These are phyloP conservation scores for Scrobipalpa atriplicella DNA, from an alignment of 2,888 invertebrate species.

Conservation along the genomic window DNA sequence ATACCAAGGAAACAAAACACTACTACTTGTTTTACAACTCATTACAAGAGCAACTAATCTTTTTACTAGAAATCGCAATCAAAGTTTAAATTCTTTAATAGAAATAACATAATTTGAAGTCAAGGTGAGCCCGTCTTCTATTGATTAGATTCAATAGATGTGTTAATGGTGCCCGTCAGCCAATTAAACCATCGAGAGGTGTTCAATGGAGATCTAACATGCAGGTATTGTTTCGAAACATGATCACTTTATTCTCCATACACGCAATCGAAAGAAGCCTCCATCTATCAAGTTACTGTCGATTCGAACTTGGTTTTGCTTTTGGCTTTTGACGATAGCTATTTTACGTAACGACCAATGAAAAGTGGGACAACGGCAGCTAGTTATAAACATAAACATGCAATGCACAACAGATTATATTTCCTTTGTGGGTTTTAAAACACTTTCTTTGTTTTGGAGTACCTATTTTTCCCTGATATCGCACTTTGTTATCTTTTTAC, in stretches of 20 bases:
- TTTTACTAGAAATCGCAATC: conserved; percentile 28
- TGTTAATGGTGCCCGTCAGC: conserved; percentile 24
- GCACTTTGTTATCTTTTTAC: neutral
- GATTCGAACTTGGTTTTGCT: conserved; percentile 46
- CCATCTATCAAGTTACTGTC: conserved; percentile 44
- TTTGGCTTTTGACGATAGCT: conserved; percentile 47
- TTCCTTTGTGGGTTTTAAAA: conserved; percentile 38
- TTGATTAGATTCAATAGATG: conserved; percentile 30
- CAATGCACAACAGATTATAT: conserved; percentile 36
- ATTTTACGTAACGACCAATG: conserved; percentile 47
- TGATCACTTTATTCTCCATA: conserved; percentile 40
- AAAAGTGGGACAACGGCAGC: conserved; percentile 51
- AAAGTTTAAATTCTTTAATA: conserved; percentile 42
- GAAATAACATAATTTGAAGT: conserved; percentile 49
- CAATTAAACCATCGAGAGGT: conserved; percentile 41
- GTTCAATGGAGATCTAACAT: conserved; percentile 40
- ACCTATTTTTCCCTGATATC: conserved; percentile 9
- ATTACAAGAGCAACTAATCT: conserved; percentile 12
- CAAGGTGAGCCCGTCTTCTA: conserved; percentile 57
- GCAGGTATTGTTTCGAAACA: conserved; percentile 45
- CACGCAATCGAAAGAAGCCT: conserved; percentile 41
- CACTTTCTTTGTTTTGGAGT: conserved; percentile 17
- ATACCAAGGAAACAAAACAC: conserved; percentile 37
- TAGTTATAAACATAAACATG: conserved; percentile 40
- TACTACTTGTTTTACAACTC: neutral